Evolutionary conservation across 2,888 invertebrate species (phyloP), one percentile per base, ranked within the genome.

Genomic region (Orthonychiurus folsomi): DNA sequence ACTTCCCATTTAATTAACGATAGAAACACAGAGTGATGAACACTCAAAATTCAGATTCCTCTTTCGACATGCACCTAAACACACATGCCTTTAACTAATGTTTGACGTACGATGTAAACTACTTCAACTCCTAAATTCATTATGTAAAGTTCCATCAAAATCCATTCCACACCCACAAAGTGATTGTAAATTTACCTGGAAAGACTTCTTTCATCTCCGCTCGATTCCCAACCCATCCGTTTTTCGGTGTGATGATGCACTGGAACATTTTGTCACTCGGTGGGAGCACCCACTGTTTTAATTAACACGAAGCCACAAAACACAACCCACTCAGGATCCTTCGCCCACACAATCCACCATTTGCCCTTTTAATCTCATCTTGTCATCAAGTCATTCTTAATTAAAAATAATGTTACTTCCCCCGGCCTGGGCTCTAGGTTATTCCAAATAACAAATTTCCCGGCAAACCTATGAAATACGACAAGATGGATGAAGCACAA

Each of bases 161-260:
- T n/a, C n/a, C n/a, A n/a, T n/a, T n/a, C n/a, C n/a, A n/a, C n/a
- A n/a, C n/a, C n/a, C n/a, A n/a, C n/a, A n/a, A n/a, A n/a, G n/a
- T n/a, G n/a, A n/a, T n/a, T 37, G 15, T 9, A 37, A 55, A 55
- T 9, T 56, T 56, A 56, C 56, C 56, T 56, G 56, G 56, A 28
- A 56, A 56, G n/a, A 56, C 37, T 56, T 56, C 56, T 37, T 37
- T 56, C n/a, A 56, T 9, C 23, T 56, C 56, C 3, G 15, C 20
- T n/a, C 56, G 56, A 27, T 37, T 56, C 28, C 56, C 56, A 9
- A 56, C 56, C 56, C 56, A 56, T 20, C 25, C 23, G 20, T 56
- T 37, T 37, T 56, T 56, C 37, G 26, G 56, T 18, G 25, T 25
- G 15, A 56, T 56, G n/a, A 56, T 56, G 37, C 56, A 56, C 56